Evolutionary conservation across 2,113 vertebrate species (phyloP).

Genomic region (Rattus norvegicus): GRCr8 NC_086031.1:68856001-68856500

Average conservation of each 20-base stretch:
- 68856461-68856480: slow-evolving; percentile 36
- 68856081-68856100: background rate
- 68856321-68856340: background rate
- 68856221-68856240: background rate
- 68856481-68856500: background rate
- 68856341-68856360: background rate
- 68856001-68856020: background rate
- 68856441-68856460: slow-evolving; percentile 46
- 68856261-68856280: slow-evolving; percentile 8
- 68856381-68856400: slow-evolving; percentile 34
- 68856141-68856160: slow-evolving; percentile 39
- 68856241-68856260: background rate
- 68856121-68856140: background rate
- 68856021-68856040: background rate
- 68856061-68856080: background rate
- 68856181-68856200: background rate
- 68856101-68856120: background rate
- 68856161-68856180: background rate
- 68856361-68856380: slow-evolving; percentile 33
- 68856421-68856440: slow-evolving; percentile 58
- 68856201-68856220: slow-evolving; percentile 41
- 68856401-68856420: slow-evolving; percentile 41
- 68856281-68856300: slow-evolving; percentile 28
- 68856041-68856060: background rate
- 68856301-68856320: background rate